These are phyloP conservation scores for Formicarius rufipectus DNA, from an alignment of 2,113 vertebrate genomes.

Conservation along the genomic window DNA sequence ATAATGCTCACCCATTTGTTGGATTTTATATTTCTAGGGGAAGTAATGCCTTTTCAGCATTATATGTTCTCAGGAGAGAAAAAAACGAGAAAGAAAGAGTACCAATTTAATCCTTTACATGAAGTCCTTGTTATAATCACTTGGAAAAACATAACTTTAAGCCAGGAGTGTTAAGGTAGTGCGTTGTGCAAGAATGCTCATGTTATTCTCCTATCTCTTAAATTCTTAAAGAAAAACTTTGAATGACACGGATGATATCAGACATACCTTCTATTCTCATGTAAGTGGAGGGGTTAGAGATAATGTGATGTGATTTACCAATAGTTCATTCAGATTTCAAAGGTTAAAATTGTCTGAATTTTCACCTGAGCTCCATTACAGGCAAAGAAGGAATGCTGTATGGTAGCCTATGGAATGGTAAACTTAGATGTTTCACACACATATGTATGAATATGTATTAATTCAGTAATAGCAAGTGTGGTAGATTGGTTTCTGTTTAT, in stretches of 20 bases:
- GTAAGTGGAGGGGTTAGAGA: neutral
- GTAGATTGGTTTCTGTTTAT: neutral
- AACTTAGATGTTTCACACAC: neutral
- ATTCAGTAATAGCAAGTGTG: neutral
- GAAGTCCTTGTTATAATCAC: neutral
- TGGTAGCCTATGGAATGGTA: neutral
- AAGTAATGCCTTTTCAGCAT: neutral
- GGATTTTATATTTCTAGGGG: neutral
- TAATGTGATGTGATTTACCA: neutral
- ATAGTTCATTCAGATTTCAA: neutral
- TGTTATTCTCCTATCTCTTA: neutral
- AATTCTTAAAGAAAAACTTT: too few species aligned
- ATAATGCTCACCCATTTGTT: neutral
- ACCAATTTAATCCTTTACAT: neutral
- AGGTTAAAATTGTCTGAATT: neutral
- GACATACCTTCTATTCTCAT: neutral
- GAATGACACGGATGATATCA: neutral
- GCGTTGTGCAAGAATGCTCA: neutral
- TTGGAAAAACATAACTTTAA: neutral
- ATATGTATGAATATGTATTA: neutral
- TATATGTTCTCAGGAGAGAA: neutral
- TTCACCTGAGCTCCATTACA: neutral
- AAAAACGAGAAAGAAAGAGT: neutral
- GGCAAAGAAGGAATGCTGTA: neutral
- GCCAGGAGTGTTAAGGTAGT: neutral